Evolutionary conservation across 2,797 vertebrate species (phyloP), one percentile per base, ranked within the genome.

Genomic region (Sebastes iracundus): DNA sequence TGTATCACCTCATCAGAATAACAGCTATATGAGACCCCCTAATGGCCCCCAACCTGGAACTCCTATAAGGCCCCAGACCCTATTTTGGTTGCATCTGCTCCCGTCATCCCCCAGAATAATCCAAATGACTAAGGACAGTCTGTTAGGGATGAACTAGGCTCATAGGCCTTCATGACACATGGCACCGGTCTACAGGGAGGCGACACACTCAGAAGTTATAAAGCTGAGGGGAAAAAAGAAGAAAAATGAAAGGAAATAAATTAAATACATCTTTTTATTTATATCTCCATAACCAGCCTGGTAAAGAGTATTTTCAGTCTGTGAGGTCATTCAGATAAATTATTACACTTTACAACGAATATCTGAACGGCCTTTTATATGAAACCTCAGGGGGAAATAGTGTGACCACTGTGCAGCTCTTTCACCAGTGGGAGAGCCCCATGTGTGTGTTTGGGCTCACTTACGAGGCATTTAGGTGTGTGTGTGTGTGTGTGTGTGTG

Each of bases 361-460:
- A 61, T 67, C 49, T 72, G 13, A 73, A 55, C 25, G 59, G 6
- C 38, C 22, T 75, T 61, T 30, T 32, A 16, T 58, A 71, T 20
- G 38, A 42, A 52, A 14, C 30, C 66, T 65, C 18, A 9, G 0
- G 42, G 77, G 56, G 63, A 73, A 81, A 87, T 65, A 76, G 30
- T 63, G 66, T 32, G 42, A 58, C 42, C 56, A 23, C 68, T 83
- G 74, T 66, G 79, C 75, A 49, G 56, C 55, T 75, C 72, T 65
- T 38, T 71, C 65, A 58, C 62, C 73, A 9, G 49, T 52, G 77
- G 74, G 61, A 58, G 72, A 74, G 63, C 20, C 81, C 66, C 69
- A n/a, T 72, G 81, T 63, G 74, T 81, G 84, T 67, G 18, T 84
- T 80, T 61, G 69, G 79, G 78, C 78, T 85, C 80, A 76, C 38